Percentiles rank a stretch among this genome's conserved stretches.
Evolutionary conservation across 2,797 vertebrate species (phyloP).

Genomic region (Glossophaga mutica): DNA sequence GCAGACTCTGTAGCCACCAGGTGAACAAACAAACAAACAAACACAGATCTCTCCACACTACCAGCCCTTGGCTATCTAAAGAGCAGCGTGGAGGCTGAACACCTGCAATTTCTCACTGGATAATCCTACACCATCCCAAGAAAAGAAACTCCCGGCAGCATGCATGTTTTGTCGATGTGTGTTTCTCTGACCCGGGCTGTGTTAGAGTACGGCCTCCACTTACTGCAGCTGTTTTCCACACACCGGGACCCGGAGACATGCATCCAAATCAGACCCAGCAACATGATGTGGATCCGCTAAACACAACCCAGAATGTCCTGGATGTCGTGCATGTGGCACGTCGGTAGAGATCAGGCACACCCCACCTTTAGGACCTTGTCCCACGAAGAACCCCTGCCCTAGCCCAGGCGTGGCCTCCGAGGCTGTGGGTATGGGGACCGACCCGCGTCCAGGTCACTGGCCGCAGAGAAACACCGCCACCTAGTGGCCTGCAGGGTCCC

Average conservation of each 20-base stretch:
- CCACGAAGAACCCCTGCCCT: background rate
- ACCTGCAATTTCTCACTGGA: background rate
- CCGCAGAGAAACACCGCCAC: slow-evolving; percentile 43
- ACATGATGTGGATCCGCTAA: background rate
- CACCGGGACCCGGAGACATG: background rate
- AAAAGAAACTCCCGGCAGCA: background rate
- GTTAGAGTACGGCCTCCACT: background rate
- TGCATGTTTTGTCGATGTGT: background rate
- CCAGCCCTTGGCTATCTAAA: background rate
- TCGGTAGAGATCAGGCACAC: rapidly evolving
- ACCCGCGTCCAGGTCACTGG: rapidly evolving
- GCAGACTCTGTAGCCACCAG: background rate
- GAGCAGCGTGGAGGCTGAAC: background rate
- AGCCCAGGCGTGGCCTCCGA: background rate
- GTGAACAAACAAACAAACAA: background rate
- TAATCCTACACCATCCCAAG: background rate
- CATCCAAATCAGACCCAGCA: background rate
- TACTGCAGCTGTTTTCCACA: background rate
- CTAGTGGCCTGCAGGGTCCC: slow-evolving; percentile 14
- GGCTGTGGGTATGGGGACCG: rapidly evolving
- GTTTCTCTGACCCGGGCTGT: background rate
- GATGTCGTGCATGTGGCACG: background rate
- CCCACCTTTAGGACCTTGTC: rapidly evolving
- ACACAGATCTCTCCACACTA: background rate
- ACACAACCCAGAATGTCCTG: background rate